phyloP scores from a whole-genome alignment of 1,140 invertebrate species.

The Odontomachus brunneus region DNA sequence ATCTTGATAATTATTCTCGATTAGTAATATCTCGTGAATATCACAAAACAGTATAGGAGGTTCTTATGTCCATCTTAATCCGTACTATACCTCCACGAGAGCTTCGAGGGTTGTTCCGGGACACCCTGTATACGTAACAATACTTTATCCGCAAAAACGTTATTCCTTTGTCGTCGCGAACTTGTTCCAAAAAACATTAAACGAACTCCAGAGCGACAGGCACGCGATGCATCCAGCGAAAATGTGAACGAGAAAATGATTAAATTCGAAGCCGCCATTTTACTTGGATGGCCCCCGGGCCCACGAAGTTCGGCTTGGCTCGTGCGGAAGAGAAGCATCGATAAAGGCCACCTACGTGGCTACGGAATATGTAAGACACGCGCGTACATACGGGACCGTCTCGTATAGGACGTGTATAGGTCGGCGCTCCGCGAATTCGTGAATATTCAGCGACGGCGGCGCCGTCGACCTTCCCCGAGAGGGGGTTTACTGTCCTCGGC shows the following conservation, averaged over 20 bases:
- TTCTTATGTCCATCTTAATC: too few species aligned
- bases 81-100: too few species aligned
- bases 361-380: slow-evolving; percentile 58
- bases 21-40: too few species aligned
- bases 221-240: not conserved
- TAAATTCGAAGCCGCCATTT: slow-evolving; percentile 32
- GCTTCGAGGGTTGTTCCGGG: too few species aligned
- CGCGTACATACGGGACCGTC: slow-evolving; percentile 8
- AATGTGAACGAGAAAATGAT: slow-evolving; percentile 30
- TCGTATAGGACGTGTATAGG: not conserved
- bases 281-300: slow-evolving; percentile 11
- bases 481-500: slow-evolving; percentile 57
- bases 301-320: slow-evolving; percentile 18
- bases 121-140: too few species aligned
- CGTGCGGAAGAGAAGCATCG: slow-evolving; percentile 13
- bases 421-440: slow-evolving; percentile 60
- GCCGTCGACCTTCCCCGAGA: slow-evolving; percentile 51
- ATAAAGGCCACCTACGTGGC: slow-evolving; percentile 43
- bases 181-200: not conserved
- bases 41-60: too few species aligned
- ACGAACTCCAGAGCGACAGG: not conserved
- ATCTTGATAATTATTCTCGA: too few species aligned
- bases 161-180: not conserved
- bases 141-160: not conserved
- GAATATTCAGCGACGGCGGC: slow-evolving; percentile 67